Evolutionary conservation across 1,140 invertebrate genomes (phyloP), one percentile per base, ranked within the genome.

Genomic region (Rhagoletis zephyria): DNA sequence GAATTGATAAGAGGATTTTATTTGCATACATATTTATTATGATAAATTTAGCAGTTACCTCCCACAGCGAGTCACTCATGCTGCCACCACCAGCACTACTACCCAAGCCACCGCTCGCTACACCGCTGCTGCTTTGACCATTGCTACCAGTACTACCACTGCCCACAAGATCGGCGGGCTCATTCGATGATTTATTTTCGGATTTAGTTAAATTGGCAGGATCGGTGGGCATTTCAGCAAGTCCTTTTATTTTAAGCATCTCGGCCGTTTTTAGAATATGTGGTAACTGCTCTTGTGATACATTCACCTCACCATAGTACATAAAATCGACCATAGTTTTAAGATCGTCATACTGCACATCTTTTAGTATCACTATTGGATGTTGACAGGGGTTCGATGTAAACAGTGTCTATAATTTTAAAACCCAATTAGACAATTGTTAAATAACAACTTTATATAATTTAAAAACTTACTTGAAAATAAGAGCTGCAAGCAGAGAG

Each of bases 241-340:
- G 93, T 45, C 97, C 95, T 95, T 97, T 97, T 63, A 98, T 97
- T 93, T 97, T 97, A 65, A 98, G 94, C 90, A 96, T 96, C 93
- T 97, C 97, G 10, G 97, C 97, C 48, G 97, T 97, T 94, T 97
- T 97, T 87, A 98, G 94, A 89, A 98, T 96, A 90, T 96, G 95
- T 88, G 96, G 96, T 88, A 98, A 93, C 91, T 97, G 96, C 90
- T 97, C 97, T 90, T 97, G 96, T 12, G 96, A 96, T 19, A 98
- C 97, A 93, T 98, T 97, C 1, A 98, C 97, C 94, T 98, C 97
- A 1, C 97, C 97, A 91, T 97, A 97, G 92, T 98, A 98, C 96
- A 98, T 98, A 92, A 98, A 98, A 90, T 97, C 96, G 4, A 98
- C 96, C 94, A 98, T 96, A 60, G 96, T 97, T 91, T 96, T 96